Evolutionary conservation across 2,113 vertebrate species (phyloP).

Genomic region (Condylura cristata): DNA sequence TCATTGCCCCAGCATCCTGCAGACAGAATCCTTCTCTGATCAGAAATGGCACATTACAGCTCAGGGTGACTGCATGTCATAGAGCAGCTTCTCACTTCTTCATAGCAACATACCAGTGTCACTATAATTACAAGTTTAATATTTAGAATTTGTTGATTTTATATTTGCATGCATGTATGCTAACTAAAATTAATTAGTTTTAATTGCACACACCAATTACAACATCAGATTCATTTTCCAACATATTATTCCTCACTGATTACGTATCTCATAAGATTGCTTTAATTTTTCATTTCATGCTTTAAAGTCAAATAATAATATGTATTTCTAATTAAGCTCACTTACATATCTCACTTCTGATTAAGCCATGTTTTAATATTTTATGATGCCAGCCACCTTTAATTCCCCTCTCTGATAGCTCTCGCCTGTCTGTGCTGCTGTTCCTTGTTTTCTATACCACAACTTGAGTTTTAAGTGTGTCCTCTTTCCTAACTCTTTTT

Average conservation of each 20-base stretch:
- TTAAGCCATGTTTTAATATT: slow-evolving; percentile 87
- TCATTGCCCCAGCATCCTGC: slow-evolving; percentile 43
- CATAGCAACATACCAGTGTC: slow-evolving; percentile 69
- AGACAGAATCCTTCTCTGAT: slow-evolving; percentile 42
- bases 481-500: background rate
- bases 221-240: slow-evolving; percentile 87
- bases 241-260: slow-evolving; percentile 88
- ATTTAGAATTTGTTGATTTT: slow-evolving; percentile 87
- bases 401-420: slow-evolving; percentile 71
- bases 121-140: slow-evolving; percentile 87
- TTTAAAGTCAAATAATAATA: slow-evolving; percentile 90
- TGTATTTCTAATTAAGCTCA: slow-evolving; percentile 88
- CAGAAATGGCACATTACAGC: slow-evolving; percentile 49
- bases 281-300: slow-evolving; percentile 89
- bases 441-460: slow-evolving; percentile 57
- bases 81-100: slow-evolving; percentile 73
- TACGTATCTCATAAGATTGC: slow-evolving; percentile 86
- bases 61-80: slow-evolving; percentile 46
- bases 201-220: slow-evolving; percentile 88
- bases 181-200: slow-evolving; percentile 90
- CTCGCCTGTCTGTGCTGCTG: slow-evolving; percentile 60
- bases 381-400: slow-evolving; percentile 85
- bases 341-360: slow-evolving; percentile 86
- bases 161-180: slow-evolving; percentile 86
- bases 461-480: slow-evolving; percentile 4